phyloP scores from a whole-genome alignment of 2,113 vertebrate genomes.

The Sander lucioperca region DNA sequence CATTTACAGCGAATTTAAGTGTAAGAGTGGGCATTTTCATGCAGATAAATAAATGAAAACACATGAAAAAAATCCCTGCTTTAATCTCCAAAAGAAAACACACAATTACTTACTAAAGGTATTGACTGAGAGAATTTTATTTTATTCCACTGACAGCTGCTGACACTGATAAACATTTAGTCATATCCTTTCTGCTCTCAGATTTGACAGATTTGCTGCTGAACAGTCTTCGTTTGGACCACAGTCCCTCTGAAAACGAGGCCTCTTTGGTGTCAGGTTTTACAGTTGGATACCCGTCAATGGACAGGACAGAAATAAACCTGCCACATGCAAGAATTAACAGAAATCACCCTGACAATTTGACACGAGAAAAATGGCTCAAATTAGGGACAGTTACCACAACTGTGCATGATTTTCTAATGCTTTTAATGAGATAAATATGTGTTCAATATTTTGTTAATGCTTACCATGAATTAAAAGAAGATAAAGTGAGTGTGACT shows the following conservation, averaged over 20 bases:
- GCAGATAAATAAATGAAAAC: slow-evolving; percentile 6
- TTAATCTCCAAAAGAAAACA: not conserved
- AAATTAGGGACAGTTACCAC: not conserved
- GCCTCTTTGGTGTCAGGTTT: slow-evolving; percentile 72
- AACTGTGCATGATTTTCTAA: not conserved
- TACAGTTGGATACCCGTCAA: slow-evolving; percentile 51
- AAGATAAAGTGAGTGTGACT: not conserved
- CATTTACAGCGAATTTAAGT: not conserved
- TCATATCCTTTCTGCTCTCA: slow-evolving; percentile 15
- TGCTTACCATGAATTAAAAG: not conserved
- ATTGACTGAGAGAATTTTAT: not conserved
- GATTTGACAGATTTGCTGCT: slow-evolving; percentile 31
- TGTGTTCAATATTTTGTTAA: not conserved
- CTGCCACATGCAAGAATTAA: slow-evolving; percentile 59
- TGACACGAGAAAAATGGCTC: slow-evolving; percentile 36
- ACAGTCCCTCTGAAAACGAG: slow-evolving; percentile 42
- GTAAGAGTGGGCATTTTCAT: not conserved
- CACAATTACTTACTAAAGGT: not conserved
- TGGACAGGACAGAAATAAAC: slow-evolving; percentile 79
- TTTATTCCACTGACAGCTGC: slow-evolving; percentile 15
- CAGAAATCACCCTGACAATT: slow-evolving; percentile 57
- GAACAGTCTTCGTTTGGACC: slow-evolving; percentile 31
- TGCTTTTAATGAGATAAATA: not conserved
- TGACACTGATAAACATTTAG: slow-evolving; percentile 26
- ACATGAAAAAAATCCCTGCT: not conserved